Conservation (phyloP, 1,140 invertebrate species). For the Drosophila ohnishii region DNA sequence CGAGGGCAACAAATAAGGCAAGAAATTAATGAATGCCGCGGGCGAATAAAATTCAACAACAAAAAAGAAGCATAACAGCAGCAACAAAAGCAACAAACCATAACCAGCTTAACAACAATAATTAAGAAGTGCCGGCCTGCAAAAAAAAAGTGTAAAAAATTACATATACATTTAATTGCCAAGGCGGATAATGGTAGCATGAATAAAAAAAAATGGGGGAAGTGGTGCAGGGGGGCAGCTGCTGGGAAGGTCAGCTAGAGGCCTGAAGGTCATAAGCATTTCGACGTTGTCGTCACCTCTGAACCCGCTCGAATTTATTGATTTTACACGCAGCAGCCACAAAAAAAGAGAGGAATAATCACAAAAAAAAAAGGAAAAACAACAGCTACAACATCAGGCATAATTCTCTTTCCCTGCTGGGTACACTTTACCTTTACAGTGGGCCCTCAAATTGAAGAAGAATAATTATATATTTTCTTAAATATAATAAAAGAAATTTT, state of each 20-base stretch:
- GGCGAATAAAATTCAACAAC: conserved; percentile 22
- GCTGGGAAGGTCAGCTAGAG: conserved; percentile 58
- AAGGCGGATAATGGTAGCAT: conserved; percentile 29
- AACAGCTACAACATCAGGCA: conserved; percentile 28
- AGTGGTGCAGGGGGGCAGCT: not conserved
- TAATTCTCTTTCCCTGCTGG: conserved; percentile 27
- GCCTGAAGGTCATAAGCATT: conserved; percentile 72
- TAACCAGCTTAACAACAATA: conserved; percentile 52
- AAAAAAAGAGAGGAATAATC: conserved; percentile 42
- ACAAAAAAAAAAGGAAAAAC: conserved; percentile 3
- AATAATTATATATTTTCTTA: not conserved
- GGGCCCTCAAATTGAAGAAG: too few relatives aligned
- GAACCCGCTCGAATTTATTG: conserved; percentile 79
- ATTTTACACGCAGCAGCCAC: conserved; percentile 67
- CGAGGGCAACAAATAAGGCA: conserved; percentile 50
- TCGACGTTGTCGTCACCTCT: conserved; percentile 74
- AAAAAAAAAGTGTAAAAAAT: conserved; percentile 37
- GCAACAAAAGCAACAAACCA: conserved; percentile 31
- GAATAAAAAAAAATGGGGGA: not conserved
- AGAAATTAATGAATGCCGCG: conserved; percentile 46
- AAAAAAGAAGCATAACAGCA: conserved; percentile 11
- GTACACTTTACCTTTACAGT: conserved; percentile 31
- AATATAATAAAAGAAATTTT: too few relatives aligned
- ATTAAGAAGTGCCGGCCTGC: conserved; percentile 45
- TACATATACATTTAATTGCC: conserved; percentile 45